Percentiles rank a stretch among this genome's conserved stretches.
Evolutionary conservation across 2,888 invertebrate genomes (phyloP).

Genomic region (Piscicola geometra): DNA sequence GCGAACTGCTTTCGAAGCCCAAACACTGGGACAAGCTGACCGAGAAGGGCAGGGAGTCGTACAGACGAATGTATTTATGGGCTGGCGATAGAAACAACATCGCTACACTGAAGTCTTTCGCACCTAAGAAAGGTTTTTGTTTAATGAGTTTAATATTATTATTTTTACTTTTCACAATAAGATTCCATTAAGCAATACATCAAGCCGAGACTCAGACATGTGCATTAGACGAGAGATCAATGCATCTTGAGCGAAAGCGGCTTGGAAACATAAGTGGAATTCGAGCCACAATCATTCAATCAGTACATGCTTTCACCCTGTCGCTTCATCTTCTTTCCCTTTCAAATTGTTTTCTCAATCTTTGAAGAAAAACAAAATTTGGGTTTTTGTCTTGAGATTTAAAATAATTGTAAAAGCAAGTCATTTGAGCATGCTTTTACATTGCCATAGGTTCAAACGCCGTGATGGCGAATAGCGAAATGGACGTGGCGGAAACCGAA

Average conservation of each 20-base stretch:
- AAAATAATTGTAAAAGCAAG: background rate
- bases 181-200: background rate
- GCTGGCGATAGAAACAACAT: constrained; percentile 95
- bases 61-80: constrained; percentile 99
- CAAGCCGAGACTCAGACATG: constrained; percentile 15
- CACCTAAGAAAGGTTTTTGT: constrained; percentile 60
- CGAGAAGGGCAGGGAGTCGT: constrained; percentile 97
- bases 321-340: background rate
- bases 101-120: constrained; percentile 90
- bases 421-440: background rate
- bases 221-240: constrained; percentile 28
- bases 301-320: background rate
- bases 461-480: constrained; percentile 38
- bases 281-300: constrained; percentile 33
- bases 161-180: background rate
- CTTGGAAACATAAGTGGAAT: constrained; percentile 30
- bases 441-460: constrained; percentile 22
- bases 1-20: constrained; percentile 94
- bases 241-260: constrained; percentile 20
- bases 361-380: background rate
- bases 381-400: background rate
- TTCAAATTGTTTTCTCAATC: background rate
- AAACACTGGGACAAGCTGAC: constrained; percentile 99
- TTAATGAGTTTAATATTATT: background rate
- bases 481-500: constrained; percentile 64